Base-by-base conservation (phyloP, 2,797 vertebrate species). In the Picus viridis region DNA sequence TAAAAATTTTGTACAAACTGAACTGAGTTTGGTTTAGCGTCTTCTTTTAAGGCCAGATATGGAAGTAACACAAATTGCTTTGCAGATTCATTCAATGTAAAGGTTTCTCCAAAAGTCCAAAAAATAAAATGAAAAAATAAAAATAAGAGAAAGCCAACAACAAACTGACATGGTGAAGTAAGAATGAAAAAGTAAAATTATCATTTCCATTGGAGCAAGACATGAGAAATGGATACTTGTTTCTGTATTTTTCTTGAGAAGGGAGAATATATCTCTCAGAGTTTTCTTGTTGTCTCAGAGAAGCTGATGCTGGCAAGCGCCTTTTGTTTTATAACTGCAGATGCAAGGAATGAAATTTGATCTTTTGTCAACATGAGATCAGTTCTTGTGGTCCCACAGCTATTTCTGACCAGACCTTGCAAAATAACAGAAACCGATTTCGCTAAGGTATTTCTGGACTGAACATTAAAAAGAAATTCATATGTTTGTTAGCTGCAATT, bases 321-420 rank as follows among this genome's bases (percentile, higher is more conserved):
- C 51, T 81, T 83, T 53, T 4, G 0, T 90, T 94, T 83, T 57
- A 15, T 87, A 89, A 91, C 79, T 65, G 36, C 53, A 85, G 78
- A 86, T 45, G 56, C 76, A 93, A 87, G 61, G 70, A 74, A 90
- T 41, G 65, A 92, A 90, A 92, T 88, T 22, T 63, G 80, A 90
- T 82, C 82, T 86, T 95, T 78, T 0, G 0, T 82, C 86, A 80
- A 75, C 83, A 83, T 20, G 54, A 92, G 71, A 79, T 64, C 39
- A 77, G 61, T 49, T 63, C 45, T 84, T 88, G 45, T 30, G 29
- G 57, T 82, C 32, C 63, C 51, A 54, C 32, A 75, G 81, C 54
- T 72, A 85, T 34, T 94, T 79, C 71, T 83, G 41, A 72, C 43
- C 64, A 87, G 51, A 78, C 24, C 18, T 54, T 75, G 30, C 45